A percentile compares a stretch with the other conserved stretches of the same genome.
These are phyloP conservation scores for Zaprionus davidi DNA, from an alignment of 1,140 invertebrate species.

Conservation along the genomic window DNA sequence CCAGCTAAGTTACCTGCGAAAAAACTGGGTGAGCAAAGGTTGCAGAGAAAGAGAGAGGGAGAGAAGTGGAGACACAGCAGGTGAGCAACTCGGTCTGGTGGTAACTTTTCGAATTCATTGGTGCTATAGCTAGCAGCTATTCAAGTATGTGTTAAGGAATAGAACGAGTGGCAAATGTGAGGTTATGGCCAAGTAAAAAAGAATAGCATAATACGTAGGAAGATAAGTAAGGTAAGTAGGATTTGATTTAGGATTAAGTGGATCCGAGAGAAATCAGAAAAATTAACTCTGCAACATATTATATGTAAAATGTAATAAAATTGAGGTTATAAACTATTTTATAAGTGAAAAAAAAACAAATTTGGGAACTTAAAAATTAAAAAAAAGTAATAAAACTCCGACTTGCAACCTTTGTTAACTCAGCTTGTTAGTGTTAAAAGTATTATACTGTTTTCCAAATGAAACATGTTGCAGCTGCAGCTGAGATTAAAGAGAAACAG, in stretches of 20 bases:
- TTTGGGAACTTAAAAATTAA: background rate
- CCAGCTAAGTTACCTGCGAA: conserved; percentile 36
- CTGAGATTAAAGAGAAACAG: background rate
- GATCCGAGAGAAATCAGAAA: background rate
- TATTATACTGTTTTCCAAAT: background rate
- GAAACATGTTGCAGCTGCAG: conserved; percentile 13
- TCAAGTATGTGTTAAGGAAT: conserved; percentile 32
- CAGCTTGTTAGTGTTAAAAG: background rate
- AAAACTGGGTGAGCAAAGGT: background rate
- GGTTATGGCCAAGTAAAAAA: background rate
- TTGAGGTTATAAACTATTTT: background rate
- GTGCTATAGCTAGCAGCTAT: conserved; percentile 46
- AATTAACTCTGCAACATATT: background rate
- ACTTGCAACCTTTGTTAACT: too few species aligned
- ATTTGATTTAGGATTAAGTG: background rate
- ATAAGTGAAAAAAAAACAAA: background rate
- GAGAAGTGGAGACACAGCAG: conserved; percentile 41
- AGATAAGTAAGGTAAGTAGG: too few species aligned
- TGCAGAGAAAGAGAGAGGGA: background rate
- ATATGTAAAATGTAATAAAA: background rate
- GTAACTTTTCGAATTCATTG: conserved; percentile 78
- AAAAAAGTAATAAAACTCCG: background rate
- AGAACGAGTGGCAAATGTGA: conserved; percentile 1
- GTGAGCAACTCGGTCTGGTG: conserved; percentile 42
- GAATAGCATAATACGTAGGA: background rate